Base-by-base conservation (phyloP, 2,888 invertebrate species). In the Zele albiditarsus region DNA sequence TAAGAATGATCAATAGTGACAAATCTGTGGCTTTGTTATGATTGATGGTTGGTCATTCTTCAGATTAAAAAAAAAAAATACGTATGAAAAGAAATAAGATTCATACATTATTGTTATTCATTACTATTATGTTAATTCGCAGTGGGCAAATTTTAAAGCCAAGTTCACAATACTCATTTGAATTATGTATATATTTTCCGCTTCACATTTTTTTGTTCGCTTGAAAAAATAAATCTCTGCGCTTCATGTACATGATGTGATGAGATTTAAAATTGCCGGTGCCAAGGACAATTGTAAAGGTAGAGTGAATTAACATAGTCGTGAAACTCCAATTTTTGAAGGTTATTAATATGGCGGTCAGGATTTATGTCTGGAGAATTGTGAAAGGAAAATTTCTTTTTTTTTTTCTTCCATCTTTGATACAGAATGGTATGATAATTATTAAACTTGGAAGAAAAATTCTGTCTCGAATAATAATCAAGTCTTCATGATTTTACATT, bases 121-220 rank as follows among this genome's bases (percentile, higher is more conserved):
- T 53, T 20, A 20, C 53, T 3, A 53, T n/a, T 53, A 53, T 53
- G 53, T 20, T 53, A 53, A 53, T 53, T 53, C 20, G n/a, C 20
- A 8, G n/a, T 53, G 8, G 20, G 53, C n/a, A n/a, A 53, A 53
- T 53, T 53, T 53, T n/a, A 20, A 8, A 53, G 20, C 20, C 53
- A 53, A 53, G 20, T 53, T 20, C 53, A 8, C 20, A 53, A 53
- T 53, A n/a, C 20, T 53, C 23, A 53, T 53, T 53, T 53, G 53
- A 53, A 53, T 53, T 53, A 46, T 46, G 53, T 23, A 53, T 53
- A 53, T 53, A 20, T 53, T 53, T 53, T 53, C 5, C 53, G 20
- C 20, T 53, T 53, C 3, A 53, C 8, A 8, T 53, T 53, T 42
- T 53, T 53, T 20, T n/a, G n/a, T 3, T 20, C 20, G 53, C 2